Evolutionary conservation across 2,888 invertebrate genomes (phyloP).

Genomic region (Amphipyra tragopoginis): DNA sequence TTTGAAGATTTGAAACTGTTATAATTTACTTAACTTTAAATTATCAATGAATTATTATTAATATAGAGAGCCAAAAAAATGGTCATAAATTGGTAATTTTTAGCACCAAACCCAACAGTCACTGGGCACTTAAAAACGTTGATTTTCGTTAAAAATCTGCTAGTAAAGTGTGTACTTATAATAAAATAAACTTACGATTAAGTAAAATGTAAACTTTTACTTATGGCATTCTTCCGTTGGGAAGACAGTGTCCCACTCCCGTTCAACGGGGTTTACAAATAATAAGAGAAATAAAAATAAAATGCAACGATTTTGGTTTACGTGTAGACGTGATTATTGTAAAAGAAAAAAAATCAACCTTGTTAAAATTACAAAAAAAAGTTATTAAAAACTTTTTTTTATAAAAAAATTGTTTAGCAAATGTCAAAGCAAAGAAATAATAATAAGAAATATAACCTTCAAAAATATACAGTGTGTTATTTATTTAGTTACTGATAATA

Average conservation of each 20-base stretch:
- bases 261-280: slow-evolving; percentile 67
- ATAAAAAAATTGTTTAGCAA: slow-evolving; percentile 2
- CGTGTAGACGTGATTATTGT: slow-evolving; percentile 1
- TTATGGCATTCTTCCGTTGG: slow-evolving; percentile 60
- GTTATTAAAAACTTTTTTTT: background rate
- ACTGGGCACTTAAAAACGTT: slow-evolving; percentile 48
- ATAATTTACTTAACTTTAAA: background rate
- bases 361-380: background rate
- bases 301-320: slow-evolving; percentile 49
- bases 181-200: slow-evolving; percentile 53
- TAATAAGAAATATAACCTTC: background rate
- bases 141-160: slow-evolving; percentile 42
- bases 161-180: slow-evolving; percentile 56
- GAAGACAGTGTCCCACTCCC: slow-evolving; percentile 69
- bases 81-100: slow-evolving; percentile 17
- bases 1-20: background rate
- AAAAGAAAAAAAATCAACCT: background rate
- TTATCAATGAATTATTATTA: background rate
- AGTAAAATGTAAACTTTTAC: slow-evolving; percentile 58
- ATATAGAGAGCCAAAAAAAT: slow-evolving; percentile 38
- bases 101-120: slow-evolving; percentile 44
- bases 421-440: background rate
- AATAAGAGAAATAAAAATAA: slow-evolving; percentile 53
- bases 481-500: slow-evolving; percentile 7
- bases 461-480: slow-evolving; percentile 21